A percentile compares a stretch with the other conserved stretches of the same genome.
phyloP scores from a whole-genome alignment of 30 jellyfish, hydroid and myxozoan genomes.

The Pelagia noctiluca region DNA sequence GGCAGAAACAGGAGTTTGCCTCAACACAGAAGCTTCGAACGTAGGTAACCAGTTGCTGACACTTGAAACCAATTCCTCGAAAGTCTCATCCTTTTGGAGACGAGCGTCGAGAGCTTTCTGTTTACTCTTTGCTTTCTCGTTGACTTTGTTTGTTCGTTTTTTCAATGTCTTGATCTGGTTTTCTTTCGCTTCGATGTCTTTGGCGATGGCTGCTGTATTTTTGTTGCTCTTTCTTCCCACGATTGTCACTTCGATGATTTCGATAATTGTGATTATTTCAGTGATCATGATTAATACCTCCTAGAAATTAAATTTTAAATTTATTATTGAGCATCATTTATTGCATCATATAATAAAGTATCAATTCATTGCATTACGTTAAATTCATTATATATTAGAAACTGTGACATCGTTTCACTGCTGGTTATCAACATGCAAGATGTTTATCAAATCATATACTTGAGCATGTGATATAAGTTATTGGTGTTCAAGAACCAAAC shows the following conservation, averaged over 20 bases:
- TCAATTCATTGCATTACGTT: too few species aligned
- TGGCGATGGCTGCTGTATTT: conserved; percentile 50
- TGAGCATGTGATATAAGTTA: too few species aligned
- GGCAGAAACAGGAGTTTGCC: conserved; percentile 92
- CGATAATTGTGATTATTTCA: conserved; percentile 81
- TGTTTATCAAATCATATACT: too few species aligned
- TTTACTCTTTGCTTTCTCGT: conserved; percentile 59
- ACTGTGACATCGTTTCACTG: too few species aligned
- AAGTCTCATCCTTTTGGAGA: conserved; percentile 47
- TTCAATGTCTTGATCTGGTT: conserved; percentile 45
- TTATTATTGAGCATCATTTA: too few species aligned
- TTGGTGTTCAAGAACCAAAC: too few species aligned
- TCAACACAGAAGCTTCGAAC: conserved; percentile 76
- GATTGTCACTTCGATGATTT: conserved; percentile 75
- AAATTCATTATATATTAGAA: too few species aligned
- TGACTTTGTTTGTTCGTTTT: conserved; percentile 26
- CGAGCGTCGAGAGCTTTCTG: conserved; percentile 49
- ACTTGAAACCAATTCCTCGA: conserved; percentile 55
- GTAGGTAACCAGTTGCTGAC: conserved; percentile 72
- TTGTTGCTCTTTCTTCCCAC: conserved; percentile 39
- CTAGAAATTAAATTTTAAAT: conserved; percentile 22
- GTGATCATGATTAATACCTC: conserved; percentile 70
- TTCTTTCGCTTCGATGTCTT: conserved; percentile 57
- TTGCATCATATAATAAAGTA: too few species aligned
- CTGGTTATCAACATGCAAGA: too few species aligned